Evolutionary conservation across 2,113 vertebrate genomes (phyloP).

Genomic region (Glaucomys volans): DNA sequence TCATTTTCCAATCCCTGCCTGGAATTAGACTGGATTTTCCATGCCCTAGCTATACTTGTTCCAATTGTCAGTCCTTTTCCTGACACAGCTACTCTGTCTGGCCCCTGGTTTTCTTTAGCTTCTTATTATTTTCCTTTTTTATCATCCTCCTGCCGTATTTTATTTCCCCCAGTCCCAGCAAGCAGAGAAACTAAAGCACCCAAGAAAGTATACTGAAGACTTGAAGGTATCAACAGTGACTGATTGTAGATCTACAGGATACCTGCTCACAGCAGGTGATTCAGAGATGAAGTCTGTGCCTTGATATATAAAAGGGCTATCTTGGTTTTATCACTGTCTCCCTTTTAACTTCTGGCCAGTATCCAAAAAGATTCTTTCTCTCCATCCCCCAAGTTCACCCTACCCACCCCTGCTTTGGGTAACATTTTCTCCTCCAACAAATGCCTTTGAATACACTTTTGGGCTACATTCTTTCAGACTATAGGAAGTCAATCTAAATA

Average conservation of each 20-base stretch:
- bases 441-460: slow-evolving; percentile 72
- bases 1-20: background rate
- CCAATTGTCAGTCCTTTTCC: background rate
- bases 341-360: slow-evolving; percentile 65
- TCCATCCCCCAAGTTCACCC: background rate
- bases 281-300: slow-evolving; percentile 56
- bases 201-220: background rate
- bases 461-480: slow-evolving; percentile 65
- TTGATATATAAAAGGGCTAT: slow-evolving; percentile 33
- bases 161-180: background rate
- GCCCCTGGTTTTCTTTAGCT: background rate
- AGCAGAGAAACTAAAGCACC: background rate
- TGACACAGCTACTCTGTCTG: background rate
- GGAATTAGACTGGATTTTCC: background rate
- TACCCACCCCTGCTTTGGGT: background rate
- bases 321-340: slow-evolving; percentile 55
- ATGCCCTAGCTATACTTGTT: background rate
- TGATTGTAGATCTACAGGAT: background rate
- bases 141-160: background rate
- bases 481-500: slow-evolving; percentile 80
- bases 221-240: background rate
- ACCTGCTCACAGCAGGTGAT: background rate
- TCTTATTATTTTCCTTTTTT: background rate
- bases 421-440: slow-evolving; percentile 70
- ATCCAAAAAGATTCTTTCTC: slow-evolving; percentile 24